These are phyloP conservation scores for Plecturocebus donacophilus DNA, from an alignment of 2,113 vertebrate genomes.

Conservation along the genomic window DNA sequence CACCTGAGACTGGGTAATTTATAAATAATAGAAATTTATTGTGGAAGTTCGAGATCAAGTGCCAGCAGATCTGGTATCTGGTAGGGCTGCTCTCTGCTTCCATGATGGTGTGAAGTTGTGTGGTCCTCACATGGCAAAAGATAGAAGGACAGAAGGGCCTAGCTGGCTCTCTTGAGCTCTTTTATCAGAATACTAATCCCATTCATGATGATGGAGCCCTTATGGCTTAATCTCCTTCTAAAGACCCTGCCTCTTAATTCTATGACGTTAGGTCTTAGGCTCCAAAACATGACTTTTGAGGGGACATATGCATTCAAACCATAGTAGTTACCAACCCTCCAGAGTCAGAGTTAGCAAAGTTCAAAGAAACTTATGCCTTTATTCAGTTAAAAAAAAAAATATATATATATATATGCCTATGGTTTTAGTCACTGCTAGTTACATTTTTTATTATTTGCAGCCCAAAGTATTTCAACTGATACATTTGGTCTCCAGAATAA, in stretches of 20 bases:
- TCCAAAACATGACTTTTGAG: neutral
- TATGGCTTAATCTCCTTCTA: neutral
- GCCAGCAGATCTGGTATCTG: neutral
- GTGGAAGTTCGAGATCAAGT: neutral
- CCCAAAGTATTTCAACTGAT: neutral
- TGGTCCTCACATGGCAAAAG: neutral
- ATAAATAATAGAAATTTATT: neutral
- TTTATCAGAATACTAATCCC: neutral
- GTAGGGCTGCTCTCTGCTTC: neutral
- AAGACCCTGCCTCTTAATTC: neutral
- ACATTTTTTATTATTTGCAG: constrained; percentile 25
- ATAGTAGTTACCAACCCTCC: neutral
- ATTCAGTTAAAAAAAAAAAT: neutral
- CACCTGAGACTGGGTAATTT: neutral
- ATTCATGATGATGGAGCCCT: neutral
- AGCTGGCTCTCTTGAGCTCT: neutral
- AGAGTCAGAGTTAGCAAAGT: neutral
- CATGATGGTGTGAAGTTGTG: neutral
- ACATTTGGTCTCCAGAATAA: constrained; percentile 8
- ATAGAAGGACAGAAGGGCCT: neutral
- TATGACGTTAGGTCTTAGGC: neutral
- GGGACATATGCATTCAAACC: neutral
- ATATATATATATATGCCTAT: neutral
- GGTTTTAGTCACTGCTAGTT: neutral
- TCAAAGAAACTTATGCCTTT: neutral